Percentiles rank a stretch among this genome's conserved stretches.
phyloP scores from a whole-genome alignment of 2,797 vertebrate species.

The Avahi laniger region DNA sequence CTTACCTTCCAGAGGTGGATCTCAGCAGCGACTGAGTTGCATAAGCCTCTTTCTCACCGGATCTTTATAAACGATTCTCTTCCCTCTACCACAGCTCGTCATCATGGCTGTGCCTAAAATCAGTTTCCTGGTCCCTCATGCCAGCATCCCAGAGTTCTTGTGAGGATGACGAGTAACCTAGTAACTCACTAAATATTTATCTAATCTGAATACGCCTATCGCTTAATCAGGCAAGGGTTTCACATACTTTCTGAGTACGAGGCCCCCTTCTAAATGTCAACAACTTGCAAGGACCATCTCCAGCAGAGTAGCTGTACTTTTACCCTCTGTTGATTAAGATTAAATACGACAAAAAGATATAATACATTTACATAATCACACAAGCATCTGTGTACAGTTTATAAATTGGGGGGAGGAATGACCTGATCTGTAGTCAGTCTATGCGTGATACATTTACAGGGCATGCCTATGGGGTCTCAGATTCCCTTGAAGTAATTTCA shows the following conservation, averaged over 20 bases:
- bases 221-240: neutral
- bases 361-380: neutral
- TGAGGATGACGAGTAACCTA: neutral
- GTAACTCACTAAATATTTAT: neutral
- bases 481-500: neutral
- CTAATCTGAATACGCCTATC: neutral
- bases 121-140: neutral
- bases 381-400: neutral
- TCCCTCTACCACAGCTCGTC: neutral
- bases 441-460: no score
- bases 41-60: neutral
- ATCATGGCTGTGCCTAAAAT: neutral
- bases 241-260: neutral
- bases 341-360: neutral
- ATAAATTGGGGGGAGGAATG: neutral
- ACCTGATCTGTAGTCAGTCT: neutral
- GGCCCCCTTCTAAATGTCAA: conserved; percentile 14
- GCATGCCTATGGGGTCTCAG: neutral
- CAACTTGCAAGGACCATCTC: neutral
- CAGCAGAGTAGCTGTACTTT: neutral
- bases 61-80: neutral
- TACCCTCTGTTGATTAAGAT: neutral
- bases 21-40: neutral
- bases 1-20: neutral
- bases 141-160: neutral